These are phyloP conservation scores for Melitaea cinxia DNA, from an alignment of 1,140 invertebrate genomes.

Conservation along the genomic window DNA sequence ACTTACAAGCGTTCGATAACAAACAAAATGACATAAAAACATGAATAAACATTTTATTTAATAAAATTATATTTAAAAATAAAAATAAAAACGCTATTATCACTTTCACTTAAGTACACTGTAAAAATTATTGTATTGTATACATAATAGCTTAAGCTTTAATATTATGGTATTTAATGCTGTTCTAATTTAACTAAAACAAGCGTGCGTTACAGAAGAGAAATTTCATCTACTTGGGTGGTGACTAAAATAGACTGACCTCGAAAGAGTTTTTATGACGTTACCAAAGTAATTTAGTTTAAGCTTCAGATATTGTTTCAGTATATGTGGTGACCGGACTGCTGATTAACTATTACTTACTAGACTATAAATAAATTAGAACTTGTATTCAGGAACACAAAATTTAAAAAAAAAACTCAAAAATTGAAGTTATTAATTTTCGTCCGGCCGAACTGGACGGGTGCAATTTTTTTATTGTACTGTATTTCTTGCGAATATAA, in stretches of 20 bases:
- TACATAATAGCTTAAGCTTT: neutral
- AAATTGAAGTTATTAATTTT: too few relatives aligned
- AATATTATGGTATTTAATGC: neutral
- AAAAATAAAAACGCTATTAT: neutral
- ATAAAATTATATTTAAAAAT: neutral
- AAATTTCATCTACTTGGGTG: slow-evolving; percentile 23
- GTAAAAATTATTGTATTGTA: neutral
- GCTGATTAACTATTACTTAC: too few relatives aligned
- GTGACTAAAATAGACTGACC: slow-evolving; percentile 53
- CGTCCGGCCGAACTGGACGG: too few relatives aligned
- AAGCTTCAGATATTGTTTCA: neutral
- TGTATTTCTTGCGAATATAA: too few relatives aligned
- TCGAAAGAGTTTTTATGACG: slow-evolving; percentile 33
- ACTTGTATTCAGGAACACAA: too few relatives aligned
- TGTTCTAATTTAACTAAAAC: neutral
- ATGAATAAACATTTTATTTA: slow-evolving; percentile 14
- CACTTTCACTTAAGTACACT: neutral
- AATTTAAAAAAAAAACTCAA: too few relatives aligned
- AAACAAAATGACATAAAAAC: slow-evolving; percentile 27
- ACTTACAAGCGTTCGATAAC: slow-evolving; percentile 32
- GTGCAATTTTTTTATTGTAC: too few relatives aligned
- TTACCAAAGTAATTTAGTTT: slow-evolving; percentile 25
- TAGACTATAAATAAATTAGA: too few relatives aligned
- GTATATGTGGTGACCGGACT: too few relatives aligned
- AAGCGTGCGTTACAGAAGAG: neutral